These are phyloP conservation scores for Psittacula derbiana DNA, from an alignment of 2,797 vertebrate species.

Conservation along the genomic window DNA sequence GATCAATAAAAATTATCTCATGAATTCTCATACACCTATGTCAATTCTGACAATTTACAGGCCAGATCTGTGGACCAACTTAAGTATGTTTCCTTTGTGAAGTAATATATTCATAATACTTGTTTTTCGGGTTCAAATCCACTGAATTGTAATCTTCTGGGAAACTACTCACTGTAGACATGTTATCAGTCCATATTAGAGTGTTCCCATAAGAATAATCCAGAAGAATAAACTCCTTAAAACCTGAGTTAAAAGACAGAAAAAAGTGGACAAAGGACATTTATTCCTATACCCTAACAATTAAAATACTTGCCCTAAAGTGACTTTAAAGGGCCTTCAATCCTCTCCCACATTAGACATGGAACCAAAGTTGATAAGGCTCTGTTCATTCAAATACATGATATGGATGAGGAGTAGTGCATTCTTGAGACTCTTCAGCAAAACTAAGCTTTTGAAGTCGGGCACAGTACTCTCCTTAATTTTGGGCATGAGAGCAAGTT, in stretches of 20 bases:
- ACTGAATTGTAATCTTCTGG: background rate
- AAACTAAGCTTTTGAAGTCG: background rate
- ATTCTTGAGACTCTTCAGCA: background rate
- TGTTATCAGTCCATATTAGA: background rate
- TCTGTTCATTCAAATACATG: background rate
- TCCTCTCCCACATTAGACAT: background rate
- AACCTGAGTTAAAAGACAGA: background rate
- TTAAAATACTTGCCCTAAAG: background rate
- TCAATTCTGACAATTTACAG: background rate
- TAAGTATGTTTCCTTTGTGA: background rate
- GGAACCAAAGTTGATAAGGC: background rate
- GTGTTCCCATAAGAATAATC: background rate
- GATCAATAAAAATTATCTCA: background rate
- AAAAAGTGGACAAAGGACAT: background rate
- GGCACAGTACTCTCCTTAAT: background rate
- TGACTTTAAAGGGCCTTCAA: background rate
- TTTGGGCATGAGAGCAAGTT: background rate
- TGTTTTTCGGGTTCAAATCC: background rate
- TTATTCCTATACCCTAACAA: background rate
- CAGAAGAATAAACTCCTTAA: background rate
- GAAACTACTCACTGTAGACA: background rate
- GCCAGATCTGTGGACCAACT: background rate
- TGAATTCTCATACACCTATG: background rate
- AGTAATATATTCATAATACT: background rate
- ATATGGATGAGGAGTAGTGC: background rate